Conservation (phyloP, 1,140 invertebrate genomes). For the Heliothis virescens region DNA sequence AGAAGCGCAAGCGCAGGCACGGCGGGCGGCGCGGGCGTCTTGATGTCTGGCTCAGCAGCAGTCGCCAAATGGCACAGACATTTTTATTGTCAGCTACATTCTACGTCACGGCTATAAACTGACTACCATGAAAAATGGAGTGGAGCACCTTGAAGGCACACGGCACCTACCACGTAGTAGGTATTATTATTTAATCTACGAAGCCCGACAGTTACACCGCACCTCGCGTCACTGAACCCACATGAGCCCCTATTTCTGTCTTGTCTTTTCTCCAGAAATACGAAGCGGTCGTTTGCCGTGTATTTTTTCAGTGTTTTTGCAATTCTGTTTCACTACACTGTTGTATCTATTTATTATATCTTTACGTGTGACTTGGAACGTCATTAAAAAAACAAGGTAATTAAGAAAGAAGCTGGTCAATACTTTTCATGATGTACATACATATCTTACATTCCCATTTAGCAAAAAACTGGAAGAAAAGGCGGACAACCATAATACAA, state of each 20-base stretch:
- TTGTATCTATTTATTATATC: constrained; percentile 26
- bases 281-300: constrained; percentile 53
- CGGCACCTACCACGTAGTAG: constrained; percentile 28
- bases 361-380: neutral
- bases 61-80: constrained; percentile 52
- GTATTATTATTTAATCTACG: constrained; percentile 50
- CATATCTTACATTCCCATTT: neutral
- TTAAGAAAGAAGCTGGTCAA: neutral
- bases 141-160: constrained; percentile 40
- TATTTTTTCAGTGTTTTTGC: constrained; percentile 52
- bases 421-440: neutral
- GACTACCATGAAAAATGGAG: constrained; percentile 37
- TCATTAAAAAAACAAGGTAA: constrained; percentile 9
- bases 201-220: constrained; percentile 54
- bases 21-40: constrained; percentile 56
- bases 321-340: constrained; percentile 50
- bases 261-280: constrained; percentile 81
- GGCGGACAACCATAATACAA: no score
- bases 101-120: constrained; percentile 37
- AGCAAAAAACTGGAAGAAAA: no score
- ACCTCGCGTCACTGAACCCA: constrained; percentile 68
- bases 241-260: constrained; percentile 74
- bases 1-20: constrained; percentile 2
- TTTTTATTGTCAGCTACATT: constrained; percentile 57
- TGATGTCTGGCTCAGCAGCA: constrained; percentile 54